Evolutionary conservation across 2,888 invertebrate genomes (phyloP), one percentile per base, ranked within the genome.

Genomic region (Villa cingulata): DNA sequence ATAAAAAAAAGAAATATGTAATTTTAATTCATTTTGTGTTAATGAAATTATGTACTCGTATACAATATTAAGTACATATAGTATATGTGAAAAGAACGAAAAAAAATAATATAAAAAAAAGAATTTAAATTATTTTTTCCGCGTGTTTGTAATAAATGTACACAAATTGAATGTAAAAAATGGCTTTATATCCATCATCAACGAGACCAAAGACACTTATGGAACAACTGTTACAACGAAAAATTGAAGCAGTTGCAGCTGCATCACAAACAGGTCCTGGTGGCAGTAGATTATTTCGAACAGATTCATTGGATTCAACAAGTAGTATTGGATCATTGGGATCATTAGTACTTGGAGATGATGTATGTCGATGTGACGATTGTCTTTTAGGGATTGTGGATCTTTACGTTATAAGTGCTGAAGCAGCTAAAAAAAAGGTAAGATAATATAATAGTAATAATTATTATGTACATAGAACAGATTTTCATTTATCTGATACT

Each of bases 331-430:
- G 80, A 17, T 83, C 83, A 62, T 52, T 61, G 48, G 78, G 80
- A 49, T 84, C 85, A 9, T 59, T 77, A 53, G 72, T 78, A 7
- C 59, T 68, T 38, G 64, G 67, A 42, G 81, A 81, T 64, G 85
- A 85, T 60, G 80, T 86, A 55, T 87, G 87, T 66, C 74, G 80
- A 52, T 88, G 87, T 64, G 87, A 87, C 63, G 87, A 88, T 66
- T 87, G 87, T 58, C 70, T 87, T 51, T 73, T 87, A 55, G 87
- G 86, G 6, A 87, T 87, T 54, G 85, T 80, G 55, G 87, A 87
- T 71, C 74, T 80, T 55, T 83, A 84, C 63, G 75, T 77, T 45
- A 67, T 68, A 41, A 76, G 75, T 55, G 66, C 65, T 53, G 68
- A 72, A 37, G 74, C 71, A 53, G 71, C 68, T 53, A 71, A 72